Evolutionary conservation across 1,140 invertebrate species (phyloP), one percentile per base, ranked within the genome.

Genomic region (Pogonus chalceus): DNA sequence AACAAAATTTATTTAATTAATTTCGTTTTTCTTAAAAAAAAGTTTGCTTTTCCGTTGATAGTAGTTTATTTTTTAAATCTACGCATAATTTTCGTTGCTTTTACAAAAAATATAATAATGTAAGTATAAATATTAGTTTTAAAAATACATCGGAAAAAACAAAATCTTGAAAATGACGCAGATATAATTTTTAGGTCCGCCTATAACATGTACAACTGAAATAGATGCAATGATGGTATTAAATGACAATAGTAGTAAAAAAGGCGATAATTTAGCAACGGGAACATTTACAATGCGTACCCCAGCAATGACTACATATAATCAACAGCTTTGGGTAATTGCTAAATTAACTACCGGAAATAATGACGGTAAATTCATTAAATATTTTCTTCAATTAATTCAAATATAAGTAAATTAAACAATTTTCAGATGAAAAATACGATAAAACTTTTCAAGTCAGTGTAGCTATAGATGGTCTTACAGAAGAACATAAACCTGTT

Each of bases 271-370:
- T 60, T 79, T 91, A 61, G 81, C 83, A 12, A 84, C 80, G 23
- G 92, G 92, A 0, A 92, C 94, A 12, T 96, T 90, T 70, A 78
- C 84, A 47, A 81, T 97, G 73, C 82, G 83, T 64, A 91, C 88
- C 4, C 89, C 91, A 0, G 70, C 82, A 12, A 72, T 96, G 63
- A 87, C 88, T 3, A 88, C 90, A 0, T 94, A 95, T 61, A 84
- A 87, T 54, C 92, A 97, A 69, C 92, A 97, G 68, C 68, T 98
- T 49, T 97, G 94, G 92, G 73, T 98, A 0, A 87, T 92, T 49
- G 88, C 88, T 24, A 86, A 89, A 68, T 77, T 96, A 60, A 74
- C 84, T 14, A 93, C 90, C 2, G 81, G 86, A 52, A 91, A 90
- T 73, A 84, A 78, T 54, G 90, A 92, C 71, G 88, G 90, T 92